Conservation (phyloP, 2,888 invertebrate genomes). For the Andrena marginata region DNA sequence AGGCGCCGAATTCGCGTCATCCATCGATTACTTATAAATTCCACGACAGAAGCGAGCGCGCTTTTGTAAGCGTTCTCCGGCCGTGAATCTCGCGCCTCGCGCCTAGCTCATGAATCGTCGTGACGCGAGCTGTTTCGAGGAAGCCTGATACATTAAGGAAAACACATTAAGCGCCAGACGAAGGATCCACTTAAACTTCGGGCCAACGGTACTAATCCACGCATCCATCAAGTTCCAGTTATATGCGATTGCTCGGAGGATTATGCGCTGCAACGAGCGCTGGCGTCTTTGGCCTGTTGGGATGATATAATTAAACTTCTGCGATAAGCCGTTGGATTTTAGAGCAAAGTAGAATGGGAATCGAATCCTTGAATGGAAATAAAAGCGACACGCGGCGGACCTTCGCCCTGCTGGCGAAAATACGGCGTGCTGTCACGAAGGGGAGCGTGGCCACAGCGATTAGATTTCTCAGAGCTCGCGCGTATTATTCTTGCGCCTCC, state of each 20-base stretch:
- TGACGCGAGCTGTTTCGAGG: not conserved
- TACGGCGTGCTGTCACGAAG: conserved; percentile 42
- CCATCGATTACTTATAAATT: conserved; percentile 27
- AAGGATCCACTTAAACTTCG: conserved; percentile 62
- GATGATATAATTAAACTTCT: too few species aligned
- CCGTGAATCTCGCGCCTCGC: conserved; percentile 2
- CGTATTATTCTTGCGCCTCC: conserved; percentile 13
- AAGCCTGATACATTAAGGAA: conserved; percentile 18
- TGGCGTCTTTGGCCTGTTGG: not conserved
- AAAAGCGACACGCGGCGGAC: conserved; percentile 44
- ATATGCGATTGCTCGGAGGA: conserved; percentile 58
- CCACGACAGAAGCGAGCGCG: not conserved
- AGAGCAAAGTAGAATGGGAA: not conserved
- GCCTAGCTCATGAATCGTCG: too few species aligned
- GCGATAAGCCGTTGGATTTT: too few species aligned
- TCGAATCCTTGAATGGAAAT: conserved; percentile 33
- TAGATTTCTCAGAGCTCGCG: conserved; percentile 42
- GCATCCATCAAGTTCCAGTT: conserved; percentile 33
- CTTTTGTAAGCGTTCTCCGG: conserved; percentile 3
- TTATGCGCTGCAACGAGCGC: conserved; percentile 29
- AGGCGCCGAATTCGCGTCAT: conserved; percentile 3
- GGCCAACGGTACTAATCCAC: conserved; percentile 52
- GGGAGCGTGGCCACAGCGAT: conserved; percentile 46
- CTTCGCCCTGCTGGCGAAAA: conserved; percentile 34
- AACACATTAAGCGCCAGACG: conserved; percentile 66